Base-by-base conservation (phyloP, 1,140 invertebrate genomes). In the Phymastichus coffea region DNA sequence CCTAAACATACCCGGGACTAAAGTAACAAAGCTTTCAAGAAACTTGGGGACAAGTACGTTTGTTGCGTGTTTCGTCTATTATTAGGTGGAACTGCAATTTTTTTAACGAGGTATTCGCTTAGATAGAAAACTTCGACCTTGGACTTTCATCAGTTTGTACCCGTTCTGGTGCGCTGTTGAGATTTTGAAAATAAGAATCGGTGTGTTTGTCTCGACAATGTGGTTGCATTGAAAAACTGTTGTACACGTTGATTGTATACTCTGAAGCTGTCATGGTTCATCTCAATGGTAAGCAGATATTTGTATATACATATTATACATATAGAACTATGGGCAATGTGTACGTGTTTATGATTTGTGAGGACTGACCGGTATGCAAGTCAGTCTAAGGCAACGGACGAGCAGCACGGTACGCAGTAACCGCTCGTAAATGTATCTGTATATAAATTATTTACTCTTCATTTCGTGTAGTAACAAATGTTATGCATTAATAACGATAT, bases 1-100 rank as follows among this genome's bases (percentile, higher is more conserved):
- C 77, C 71, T 72, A 71, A 74, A 70, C 66, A 77, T 72, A 70
- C 80, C 81, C 76, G 71, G 81, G 77, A 68, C 63, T 56, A 82
- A n/a, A n/a, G n/a, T n/a, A n/a, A 82, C 69, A 61, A 56, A 77
- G 74, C 6, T 22, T 63, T 65, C 37, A n/a, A 28, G 61, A 63
- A 44, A 35, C 52, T n/a, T 7, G 28, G 48, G 22, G 4, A 7
- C 6, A 7, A 9, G 12, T 28, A 6, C 44, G 6, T 28, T 28
- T 23, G 23, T 15, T 14, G 8, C 9, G 20, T 26, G 2, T 26
- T 12, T 26, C 7, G 44, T 14, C n/a, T n/a, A n/a, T n/a, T n/a
- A n/a, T n/a, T n/a, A n/a, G n/a, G n/a, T n/a, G n/a, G n/a, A n/a
- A n/a, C n/a, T n/a, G n/a, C n/a, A n/a, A n/a, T n/a, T n/a, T n/a